Base-by-base conservation (phyloP, 2,113 vertebrate species). In the Nothobranchius furzeri region DNA sequence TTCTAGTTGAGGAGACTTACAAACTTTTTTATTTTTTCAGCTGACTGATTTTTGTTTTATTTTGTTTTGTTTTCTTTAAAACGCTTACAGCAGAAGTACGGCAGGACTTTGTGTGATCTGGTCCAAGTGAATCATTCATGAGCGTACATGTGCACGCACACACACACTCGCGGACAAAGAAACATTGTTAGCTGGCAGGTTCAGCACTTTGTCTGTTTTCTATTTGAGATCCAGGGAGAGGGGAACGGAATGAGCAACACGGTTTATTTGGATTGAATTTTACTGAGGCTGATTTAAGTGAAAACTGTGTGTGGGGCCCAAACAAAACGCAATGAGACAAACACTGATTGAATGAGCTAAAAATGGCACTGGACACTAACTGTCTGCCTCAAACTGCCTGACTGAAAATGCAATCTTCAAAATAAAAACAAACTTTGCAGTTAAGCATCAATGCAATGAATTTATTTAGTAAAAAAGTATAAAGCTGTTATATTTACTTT, bases 181-280 rank as follows among this genome's bases (percentile, higher is more conserved):
- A 89, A 88, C 76, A 74, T 52, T 84, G 75, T 85, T 81, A 86
- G 72, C 73, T 90, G 87, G 88, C 89, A 82, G 64, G 60, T 55
- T 47, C 40, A 78, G 35, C 55, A 59, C 10, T 17, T 48, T 48
- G 62, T 87, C 87, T 92, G 90, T 75, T 91, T 88, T 82, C 63
- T 79, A 90, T 92, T 90, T 89, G 30, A 78, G 58, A 64, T 66
- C 59, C 50, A 17, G 43, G 5, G 62, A 60, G 64, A 63, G 46
- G 37, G 42, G 37, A 24, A 68, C 64, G 69, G 55, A 85, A 73
- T 0, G 48, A 45, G 42, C 60, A 73, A 85, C 60, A 73, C 60
- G 59, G 60, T 90, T 85, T 79, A 85, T 87, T 83, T 88, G 64
- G 82, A 64, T 69, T 79, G 73, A 85, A 76, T 84, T 62, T 79